A percentile compares a stretch with the other conserved stretches of the same genome.
phyloP scores from a whole-genome alignment of 2,797 vertebrate genomes.

The Chromobotia macracanthus region DNA sequence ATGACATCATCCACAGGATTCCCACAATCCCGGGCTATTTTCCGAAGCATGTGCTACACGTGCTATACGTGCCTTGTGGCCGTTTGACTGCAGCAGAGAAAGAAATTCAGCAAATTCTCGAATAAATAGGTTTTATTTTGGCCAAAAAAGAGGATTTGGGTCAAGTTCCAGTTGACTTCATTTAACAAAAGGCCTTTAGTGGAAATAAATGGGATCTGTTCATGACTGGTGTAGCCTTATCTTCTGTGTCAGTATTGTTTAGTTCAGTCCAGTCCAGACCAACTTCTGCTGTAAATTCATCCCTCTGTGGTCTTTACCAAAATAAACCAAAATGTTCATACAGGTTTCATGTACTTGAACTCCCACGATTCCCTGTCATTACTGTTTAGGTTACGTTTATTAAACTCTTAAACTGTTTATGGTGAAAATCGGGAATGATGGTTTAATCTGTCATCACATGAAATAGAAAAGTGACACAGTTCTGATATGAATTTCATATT shows the following conservation, averaged over 20 bases:
- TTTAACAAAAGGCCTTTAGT: not conserved
- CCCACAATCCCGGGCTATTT: constrained; percentile 39
- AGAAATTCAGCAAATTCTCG: not conserved
- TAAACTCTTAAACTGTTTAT: not conserved
- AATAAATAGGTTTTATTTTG: not conserved
- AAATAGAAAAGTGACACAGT: not conserved
- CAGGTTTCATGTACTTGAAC: not conserved
- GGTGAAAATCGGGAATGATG: not conserved
- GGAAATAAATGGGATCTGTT: not conserved
- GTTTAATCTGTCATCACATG: not conserved
- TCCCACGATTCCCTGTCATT: not conserved
- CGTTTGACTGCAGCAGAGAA: not conserved
- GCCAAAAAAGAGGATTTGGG: constrained; percentile 1
- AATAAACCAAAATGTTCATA: no score
- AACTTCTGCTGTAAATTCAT: no score
- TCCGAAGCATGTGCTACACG: constrained; percentile 10
- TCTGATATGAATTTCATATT: not conserved
- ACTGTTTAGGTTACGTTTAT: not conserved
- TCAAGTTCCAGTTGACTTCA: not conserved
- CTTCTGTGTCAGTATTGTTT: no score
- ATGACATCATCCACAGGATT: constrained; percentile 72
- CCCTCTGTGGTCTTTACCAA: no score
- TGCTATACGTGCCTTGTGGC: constrained; percentile 1
- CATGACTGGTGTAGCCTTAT: no score
- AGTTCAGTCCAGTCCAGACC: no score